These are phyloP conservation scores for Metallyticus violacea DNA, from an alignment of 2,888 invertebrate genomes.

Conservation along the genomic window DNA sequence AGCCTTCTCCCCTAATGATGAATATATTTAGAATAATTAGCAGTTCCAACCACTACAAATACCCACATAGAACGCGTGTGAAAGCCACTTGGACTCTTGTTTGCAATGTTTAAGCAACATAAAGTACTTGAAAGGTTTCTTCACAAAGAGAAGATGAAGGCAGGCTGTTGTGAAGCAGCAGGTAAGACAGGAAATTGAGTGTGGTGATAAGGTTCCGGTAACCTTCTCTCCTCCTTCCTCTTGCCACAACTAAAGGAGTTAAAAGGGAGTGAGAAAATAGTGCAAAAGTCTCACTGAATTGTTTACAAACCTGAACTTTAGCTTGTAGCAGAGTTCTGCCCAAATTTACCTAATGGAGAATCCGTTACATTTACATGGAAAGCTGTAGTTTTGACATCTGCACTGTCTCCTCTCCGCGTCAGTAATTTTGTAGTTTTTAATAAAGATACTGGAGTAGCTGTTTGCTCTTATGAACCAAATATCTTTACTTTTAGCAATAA, in stretches of 20 bases:
- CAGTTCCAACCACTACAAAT: too few relatives aligned
- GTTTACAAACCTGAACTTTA: background rate
- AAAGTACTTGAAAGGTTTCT: background rate
- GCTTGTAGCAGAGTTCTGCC: background rate
- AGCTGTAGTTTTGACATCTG: background rate
- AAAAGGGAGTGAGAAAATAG: background rate
- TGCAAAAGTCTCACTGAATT: background rate
- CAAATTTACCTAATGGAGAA: background rate
- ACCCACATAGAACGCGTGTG: too few relatives aligned
- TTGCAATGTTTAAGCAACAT: background rate
- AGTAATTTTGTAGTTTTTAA: too few relatives aligned
- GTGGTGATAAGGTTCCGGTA: constrained; percentile 31
- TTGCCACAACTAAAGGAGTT: background rate
- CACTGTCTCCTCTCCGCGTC: too few relatives aligned
- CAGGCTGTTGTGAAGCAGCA: background rate
- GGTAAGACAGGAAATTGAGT: constrained; percentile 33
- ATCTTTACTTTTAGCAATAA: too few relatives aligned
- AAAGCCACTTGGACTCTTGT: too few relatives aligned
- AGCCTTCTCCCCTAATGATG: too few relatives aligned
- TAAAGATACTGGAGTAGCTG: too few relatives aligned
- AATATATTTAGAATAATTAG: too few relatives aligned
- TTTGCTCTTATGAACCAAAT: too few relatives aligned
- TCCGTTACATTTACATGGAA: background rate
- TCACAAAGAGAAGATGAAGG: background rate
- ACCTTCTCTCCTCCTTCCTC: background rate